Conservation (phyloP, 2,888 invertebrate species). For the Litoditis marina region DNA sequence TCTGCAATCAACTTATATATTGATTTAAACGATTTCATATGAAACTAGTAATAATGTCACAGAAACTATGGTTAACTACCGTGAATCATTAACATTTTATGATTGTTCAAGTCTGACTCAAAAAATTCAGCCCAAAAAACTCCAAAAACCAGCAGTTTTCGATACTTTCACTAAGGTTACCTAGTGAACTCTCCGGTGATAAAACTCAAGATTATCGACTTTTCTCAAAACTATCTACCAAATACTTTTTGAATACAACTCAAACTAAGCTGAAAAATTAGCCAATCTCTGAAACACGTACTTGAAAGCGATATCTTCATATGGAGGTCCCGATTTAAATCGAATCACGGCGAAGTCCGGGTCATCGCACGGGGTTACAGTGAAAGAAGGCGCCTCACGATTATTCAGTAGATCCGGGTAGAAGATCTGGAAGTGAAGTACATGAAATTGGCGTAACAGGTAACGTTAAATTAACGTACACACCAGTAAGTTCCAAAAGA, state of each 20-base stretch:
- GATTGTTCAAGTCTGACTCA: too few species aligned
- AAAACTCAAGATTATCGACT: too few species aligned
- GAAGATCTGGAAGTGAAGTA: conserved; percentile 73
- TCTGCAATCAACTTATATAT: conserved; percentile 95
- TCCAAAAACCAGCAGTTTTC: too few species aligned
- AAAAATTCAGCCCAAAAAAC: too few species aligned
- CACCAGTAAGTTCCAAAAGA: too few species aligned
- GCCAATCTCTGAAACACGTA: neutral
- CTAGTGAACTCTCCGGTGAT: too few species aligned
- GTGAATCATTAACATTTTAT: too few species aligned
- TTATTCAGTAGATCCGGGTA: conserved; percentile 98
- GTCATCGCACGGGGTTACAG: conserved; percentile 73
- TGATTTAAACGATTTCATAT: conserved; percentile 64
- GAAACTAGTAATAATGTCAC: neutral
- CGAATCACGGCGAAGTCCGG: conserved; percentile 88
- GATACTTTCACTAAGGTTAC: too few species aligned
- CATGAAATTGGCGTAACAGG: too few species aligned
- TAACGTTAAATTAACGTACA: too few species aligned
- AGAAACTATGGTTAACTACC: neutral
- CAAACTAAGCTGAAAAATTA: neutral
- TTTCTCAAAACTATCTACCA: too few species aligned
- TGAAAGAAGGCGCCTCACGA: conserved; percentile 85
- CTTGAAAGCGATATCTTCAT: conserved; percentile 71
- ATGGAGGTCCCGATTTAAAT: conserved; percentile 93
- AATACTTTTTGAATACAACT: too few species aligned